Percentiles rank a stretch among this genome's conserved stretches.
Conservation (phyloP, 2,797 vertebrate species). For the Echeneis naucrates region DNA sequence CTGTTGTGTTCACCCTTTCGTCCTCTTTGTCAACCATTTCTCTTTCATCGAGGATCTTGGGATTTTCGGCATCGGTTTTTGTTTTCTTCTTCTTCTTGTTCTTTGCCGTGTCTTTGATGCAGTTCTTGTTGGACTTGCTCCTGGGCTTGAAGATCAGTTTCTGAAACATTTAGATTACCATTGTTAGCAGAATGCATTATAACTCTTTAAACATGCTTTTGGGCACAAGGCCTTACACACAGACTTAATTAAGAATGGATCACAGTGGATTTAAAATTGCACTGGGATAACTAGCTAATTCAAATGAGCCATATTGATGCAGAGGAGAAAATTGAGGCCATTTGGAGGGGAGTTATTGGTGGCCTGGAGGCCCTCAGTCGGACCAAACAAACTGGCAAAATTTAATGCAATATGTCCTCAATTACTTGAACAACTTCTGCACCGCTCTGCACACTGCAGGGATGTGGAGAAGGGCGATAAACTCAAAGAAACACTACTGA, state of each 20-base stretch:
- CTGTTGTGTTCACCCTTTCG: slow-evolving; percentile 20
- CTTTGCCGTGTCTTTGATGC: slow-evolving; percentile 79
- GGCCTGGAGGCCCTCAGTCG: slow-evolving; percentile 45
- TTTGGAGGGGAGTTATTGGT: slow-evolving; percentile 48
- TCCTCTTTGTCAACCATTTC: slow-evolving; percentile 56
- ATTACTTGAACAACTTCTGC: slow-evolving; percentile 48
- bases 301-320: slow-evolving; percentile 57
- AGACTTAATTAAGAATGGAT: slow-evolving; percentile 70
- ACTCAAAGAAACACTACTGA: slow-evolving; percentile 25
- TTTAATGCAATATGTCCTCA: slow-evolving; percentile 48
- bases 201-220: slow-evolving; percentile 35
- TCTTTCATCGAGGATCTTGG: slow-evolving; percentile 67
- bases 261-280: slow-evolving; percentile 55
- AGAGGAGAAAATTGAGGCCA: slow-evolving; percentile 64
- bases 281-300: slow-evolving; percentile 56
- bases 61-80: slow-evolving; percentile 66
- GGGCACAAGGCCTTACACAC: slow-evolving; percentile 32
- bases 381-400: slow-evolving; percentile 57
- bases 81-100: slow-evolving; percentile 82
- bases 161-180: slow-evolving; percentile 76
- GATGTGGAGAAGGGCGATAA: slow-evolving; percentile 16
- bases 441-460: slow-evolving; percentile 27
- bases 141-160: slow-evolving; percentile 87
- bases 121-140: slow-evolving; percentile 85
- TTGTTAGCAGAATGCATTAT: slow-evolving; percentile 40